Evolutionary conservation across 2,888 invertebrate species (phyloP).

Genomic region (Cremastinae sp.): DNA sequence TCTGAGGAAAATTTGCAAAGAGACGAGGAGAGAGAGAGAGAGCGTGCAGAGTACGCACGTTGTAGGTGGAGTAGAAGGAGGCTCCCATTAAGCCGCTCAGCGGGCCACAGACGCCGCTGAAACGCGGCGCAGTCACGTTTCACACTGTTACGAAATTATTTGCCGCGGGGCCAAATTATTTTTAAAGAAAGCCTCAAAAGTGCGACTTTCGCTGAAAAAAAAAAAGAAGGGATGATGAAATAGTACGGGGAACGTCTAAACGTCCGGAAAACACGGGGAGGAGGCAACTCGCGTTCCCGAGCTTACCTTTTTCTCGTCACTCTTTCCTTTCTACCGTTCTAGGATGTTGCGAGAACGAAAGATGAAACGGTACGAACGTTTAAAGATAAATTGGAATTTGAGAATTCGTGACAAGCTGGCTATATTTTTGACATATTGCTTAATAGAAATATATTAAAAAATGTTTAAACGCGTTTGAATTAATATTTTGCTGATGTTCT

Average conservation of each 20-base stretch:
- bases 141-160: slow-evolving; percentile 74
- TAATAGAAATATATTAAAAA: too few species aligned
- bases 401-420: too few species aligned
- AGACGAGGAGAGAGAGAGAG: slow-evolving; percentile 59
- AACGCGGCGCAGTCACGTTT: slow-evolving; percentile 71
- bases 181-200: slow-evolving; percentile 6
- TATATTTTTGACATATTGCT: too few species aligned
- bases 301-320: too few species aligned
- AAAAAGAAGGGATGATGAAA: slow-evolving; percentile 9
- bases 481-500: too few species aligned
- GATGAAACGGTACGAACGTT: too few species aligned
- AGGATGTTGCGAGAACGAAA: too few species aligned
- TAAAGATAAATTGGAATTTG: too few species aligned
- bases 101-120: slow-evolving; percentile 69
- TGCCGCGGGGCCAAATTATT: slow-evolving; percentile 57
- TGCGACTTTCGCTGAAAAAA: slow-evolving; percentile 6
- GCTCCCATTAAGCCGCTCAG: slow-evolving; percentile 74
- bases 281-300: too few species aligned
- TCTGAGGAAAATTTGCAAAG: slow-evolving; percentile 55
- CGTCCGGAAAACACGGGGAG: too few species aligned
- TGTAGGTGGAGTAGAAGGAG: slow-evolving; percentile 68
- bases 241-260: not conserved
- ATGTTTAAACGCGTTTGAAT: too few species aligned
- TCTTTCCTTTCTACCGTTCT: too few species aligned
- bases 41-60: slow-evolving; percentile 48